Percentiles rank a stretch among this genome's conserved stretches.
These are phyloP conservation scores for Hypercompe scribonia DNA, from an alignment of 2,888 invertebrate species.

Conservation along the genomic window DNA sequence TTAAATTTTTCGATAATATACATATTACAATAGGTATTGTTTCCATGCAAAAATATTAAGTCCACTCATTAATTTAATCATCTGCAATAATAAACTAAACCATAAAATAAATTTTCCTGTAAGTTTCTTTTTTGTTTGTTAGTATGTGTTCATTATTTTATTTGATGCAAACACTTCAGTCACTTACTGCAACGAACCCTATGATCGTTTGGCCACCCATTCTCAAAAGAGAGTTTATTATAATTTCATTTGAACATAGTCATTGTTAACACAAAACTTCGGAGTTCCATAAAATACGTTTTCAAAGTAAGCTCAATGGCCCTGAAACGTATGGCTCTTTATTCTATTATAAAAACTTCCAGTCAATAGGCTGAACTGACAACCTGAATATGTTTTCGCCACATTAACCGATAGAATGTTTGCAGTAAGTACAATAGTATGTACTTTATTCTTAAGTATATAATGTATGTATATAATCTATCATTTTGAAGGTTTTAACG, in stretches of 20 bases:
- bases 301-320: neutral
- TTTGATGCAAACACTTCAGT: too few species aligned
- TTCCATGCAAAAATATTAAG: too few species aligned
- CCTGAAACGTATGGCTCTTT: constrained; percentile 13
- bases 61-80: too few species aligned
- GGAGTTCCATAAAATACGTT: neutral
- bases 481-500: neutral
- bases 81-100: too few species aligned
- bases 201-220: too few species aligned
- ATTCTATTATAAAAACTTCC: constrained; percentile 10
- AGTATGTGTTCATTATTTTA: too few species aligned
- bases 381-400: neutral
- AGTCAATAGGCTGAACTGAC: constrained; percentile 13
- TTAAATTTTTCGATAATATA: neutral
- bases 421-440: neutral
- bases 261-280: neutral
- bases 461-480: neutral
- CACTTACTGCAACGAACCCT: neutral
- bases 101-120: too few species aligned
- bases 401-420: neutral
- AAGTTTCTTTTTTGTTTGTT: too few species aligned
- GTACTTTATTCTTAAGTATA: neutral
- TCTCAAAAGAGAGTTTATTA: neutral
- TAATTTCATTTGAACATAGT: neutral
- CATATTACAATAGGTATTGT: too few species aligned